phyloP scores from a whole-genome alignment of 2,113 vertebrate species.

The Ancistrus triradiatus region DNA sequence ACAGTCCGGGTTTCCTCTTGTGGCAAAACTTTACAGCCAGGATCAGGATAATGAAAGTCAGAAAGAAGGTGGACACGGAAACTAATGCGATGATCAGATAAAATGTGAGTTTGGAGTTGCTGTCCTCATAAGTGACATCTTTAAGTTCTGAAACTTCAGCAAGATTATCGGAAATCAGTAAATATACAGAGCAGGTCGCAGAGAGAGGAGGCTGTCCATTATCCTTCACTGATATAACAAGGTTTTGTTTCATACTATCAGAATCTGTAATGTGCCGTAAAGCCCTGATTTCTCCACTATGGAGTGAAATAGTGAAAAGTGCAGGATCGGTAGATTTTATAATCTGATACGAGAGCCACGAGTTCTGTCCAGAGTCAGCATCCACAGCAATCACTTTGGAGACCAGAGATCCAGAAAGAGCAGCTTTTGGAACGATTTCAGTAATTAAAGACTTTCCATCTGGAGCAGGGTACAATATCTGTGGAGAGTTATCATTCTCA shows the following conservation, averaged over 20 bases:
- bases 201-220: slow-evolving; percentile 1
- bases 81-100: slow-evolving; percentile 48
- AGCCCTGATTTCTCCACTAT: not conserved
- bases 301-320: not conserved
- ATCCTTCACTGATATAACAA: not conserved
- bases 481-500: slow-evolving; percentile 49
- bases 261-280: not conserved
- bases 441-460: slow-evolving; percentile 48
- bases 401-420: slow-evolving; percentile 56
- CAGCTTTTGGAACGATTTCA: slow-evolving; percentile 57
- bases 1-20: slow-evolving; percentile 40
- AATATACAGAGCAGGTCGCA: not conserved
- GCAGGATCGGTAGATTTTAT: not conserved
- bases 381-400: slow-evolving; percentile 59
- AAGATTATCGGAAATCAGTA: not conserved
- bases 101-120: slow-evolving; percentile 34
- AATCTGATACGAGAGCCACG: not conserved
- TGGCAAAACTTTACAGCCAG: slow-evolving; percentile 37
- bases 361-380: slow-evolving; percentile 34
- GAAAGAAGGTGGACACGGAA: slow-evolving; percentile 42
- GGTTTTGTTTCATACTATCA: slow-evolving; percentile 1
- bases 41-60: too few relatives aligned
- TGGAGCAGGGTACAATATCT: slow-evolving; percentile 44
- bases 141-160: slow-evolving; percentile 36
- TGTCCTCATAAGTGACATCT: slow-evolving; percentile 39